Base-by-base conservation (phyloP, 1,140 invertebrate genomes). In the Drosophila kepulauana region DNA sequence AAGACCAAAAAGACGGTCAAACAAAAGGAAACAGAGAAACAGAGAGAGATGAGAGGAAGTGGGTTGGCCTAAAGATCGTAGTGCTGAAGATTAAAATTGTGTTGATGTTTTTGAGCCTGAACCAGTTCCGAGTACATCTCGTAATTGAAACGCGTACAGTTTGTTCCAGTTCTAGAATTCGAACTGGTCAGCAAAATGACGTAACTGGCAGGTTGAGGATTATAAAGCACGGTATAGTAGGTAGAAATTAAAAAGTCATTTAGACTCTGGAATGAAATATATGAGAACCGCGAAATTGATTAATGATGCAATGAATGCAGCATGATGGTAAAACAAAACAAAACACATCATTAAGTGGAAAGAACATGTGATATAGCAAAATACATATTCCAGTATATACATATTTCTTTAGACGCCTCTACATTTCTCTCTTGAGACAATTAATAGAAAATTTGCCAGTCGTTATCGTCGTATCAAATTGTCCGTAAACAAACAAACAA, bases 241-340 rank as follows among this genome's bases (percentile, higher is more conserved):
- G 71, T 74, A 62, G 41, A 69, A 56, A 74, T 62, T 74, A 68
- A 69, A 74, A 74, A 74, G 57, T 33, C 61, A 74, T 74, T 74
- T 54, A 13, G 48, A 43, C 8, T 46, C 0, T 54, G 33, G 13
- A 62, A 48, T 33, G 30, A 63, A 51, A 49, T 52, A 28, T 57
- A 20, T 28, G 35, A 41, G 20, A 64, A 48, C 48, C 30, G 30
- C 45, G n/a, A 70, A 59, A 35, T 73, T 73, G 63, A 67, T 67
- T 73, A 66, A 73, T 73, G 70, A 67, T 33, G 25, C n/a, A n/a
- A 43, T 52, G 11, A 20, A 56, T 57, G 25, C 20, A 33, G 25
- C 20, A 20, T 52, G 15, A 51, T 11, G n/a, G 11, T 3, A 45
- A 30, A 65, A 10, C 35, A 38, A 38, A 38, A 38, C 2, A 38